Percentiles rank a stretch among this genome's conserved stretches.
Conservation (phyloP, 2,888 invertebrate species). For the Agrochola circellaris region DNA sequence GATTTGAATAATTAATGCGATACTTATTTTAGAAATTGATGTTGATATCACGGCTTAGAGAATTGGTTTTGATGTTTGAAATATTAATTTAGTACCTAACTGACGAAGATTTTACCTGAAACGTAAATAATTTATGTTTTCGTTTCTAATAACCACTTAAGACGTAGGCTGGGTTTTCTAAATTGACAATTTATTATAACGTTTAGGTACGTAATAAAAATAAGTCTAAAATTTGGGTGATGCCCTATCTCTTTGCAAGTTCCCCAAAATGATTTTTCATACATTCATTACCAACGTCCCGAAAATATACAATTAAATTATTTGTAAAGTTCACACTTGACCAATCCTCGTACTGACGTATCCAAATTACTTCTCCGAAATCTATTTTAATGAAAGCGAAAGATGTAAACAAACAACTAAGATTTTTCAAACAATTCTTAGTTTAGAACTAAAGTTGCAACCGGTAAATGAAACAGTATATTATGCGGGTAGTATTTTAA, state of each 20-base stretch:
- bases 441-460: background rate
- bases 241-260: too few species aligned
- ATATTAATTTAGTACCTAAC: conserved; percentile 14
- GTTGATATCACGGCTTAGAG: conserved; percentile 22
- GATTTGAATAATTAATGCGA: conserved; percentile 51
- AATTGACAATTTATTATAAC: background rate
- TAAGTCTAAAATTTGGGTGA: background rate
- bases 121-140: conserved; percentile 4
- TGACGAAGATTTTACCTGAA: background rate
- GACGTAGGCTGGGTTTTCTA: background rate
- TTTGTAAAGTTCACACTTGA: too few species aligned
- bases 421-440: background rate
- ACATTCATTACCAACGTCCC: too few species aligned
- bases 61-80: conserved; percentile 32
- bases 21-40: conserved; percentile 27
- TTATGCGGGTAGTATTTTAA: background rate
- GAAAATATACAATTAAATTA: background rate
- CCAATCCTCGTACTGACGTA: too few species aligned
- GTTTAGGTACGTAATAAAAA: background rate
- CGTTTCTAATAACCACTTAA: background rate
- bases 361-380: background rate
- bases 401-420: background rate
- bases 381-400: background rate
- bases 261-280: too few species aligned
- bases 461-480: background rate